Base-by-base conservation (phyloP, 2,888 invertebrate genomes). In the Noctua janthe region DNA sequence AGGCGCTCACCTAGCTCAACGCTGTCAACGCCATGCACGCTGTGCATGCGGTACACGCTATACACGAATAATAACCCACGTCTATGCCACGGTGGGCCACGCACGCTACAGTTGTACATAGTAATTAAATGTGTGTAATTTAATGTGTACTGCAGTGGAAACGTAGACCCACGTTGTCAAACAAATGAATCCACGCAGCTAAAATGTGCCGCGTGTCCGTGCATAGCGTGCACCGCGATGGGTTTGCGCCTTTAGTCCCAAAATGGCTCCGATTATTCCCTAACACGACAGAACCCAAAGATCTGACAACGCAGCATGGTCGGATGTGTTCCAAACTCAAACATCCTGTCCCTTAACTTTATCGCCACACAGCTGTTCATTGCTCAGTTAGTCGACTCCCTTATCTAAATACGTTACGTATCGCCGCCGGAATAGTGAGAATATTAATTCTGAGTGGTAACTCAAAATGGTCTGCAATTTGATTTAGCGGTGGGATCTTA, bases 331-430 rank as follows among this genome's bases (percentile, higher is more conserved):
- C 47, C 23, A 1, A 76, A 82, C 17, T 82, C 54, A 81, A 81
- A 81, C 81, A 76, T 82, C 76, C 75, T 62, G 67, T 69, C 59
- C 81, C 76, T 20, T 56, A 76, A 82, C 62, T 81, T 81, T 82
- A 81, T 82, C 82, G 23, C 17, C 62, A 76, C 76, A 82, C 62
- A 76, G 80, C 69, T 81, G 77, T 43, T 71, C 75, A 56, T 71
- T 76, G 67, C 67, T 76, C 62, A 82, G 62, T 75, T 54, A 70
- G 62, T 70, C 6, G 23, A 1, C 49, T 70, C 70, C 17, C 82
- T 82, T 81, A 81, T 82, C 39, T 81, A 82, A 76, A 81, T 76
- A 82, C 54, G 29, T 54, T 81, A 54, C 43, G 51, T 69, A 74
- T 69, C 35, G 59, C 47, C 56, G 17, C 20, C 8, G 17, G 23